Percentiles rank a stretch among this genome's conserved stretches.
Conservation (phyloP, 2,888 invertebrate genomes). For the Plutella xylostella region DNA sequence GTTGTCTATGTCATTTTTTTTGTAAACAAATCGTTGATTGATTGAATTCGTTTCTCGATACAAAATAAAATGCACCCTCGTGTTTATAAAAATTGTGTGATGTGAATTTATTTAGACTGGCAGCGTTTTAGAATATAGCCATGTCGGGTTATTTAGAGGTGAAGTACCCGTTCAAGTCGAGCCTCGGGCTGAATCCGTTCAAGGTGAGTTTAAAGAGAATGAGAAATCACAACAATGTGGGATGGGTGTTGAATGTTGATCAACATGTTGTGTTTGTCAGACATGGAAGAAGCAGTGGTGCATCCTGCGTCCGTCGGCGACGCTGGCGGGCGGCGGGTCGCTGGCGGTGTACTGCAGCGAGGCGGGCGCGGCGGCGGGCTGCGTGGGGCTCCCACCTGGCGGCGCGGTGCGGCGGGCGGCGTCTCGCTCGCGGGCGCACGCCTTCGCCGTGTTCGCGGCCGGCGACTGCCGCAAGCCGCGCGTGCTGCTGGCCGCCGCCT, state of each 20-base stretch:
- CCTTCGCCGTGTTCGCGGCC: conserved; percentile 75
- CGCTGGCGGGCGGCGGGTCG: conserved; percentile 62
- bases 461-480: conserved; percentile 71
- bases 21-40: conserved; percentile 5
- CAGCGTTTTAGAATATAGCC: conserved; percentile 11
- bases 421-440: conserved; percentile 75
- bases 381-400: conserved; percentile 68
- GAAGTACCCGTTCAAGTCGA: conserved; percentile 72
- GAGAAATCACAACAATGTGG: conserved; percentile 20
- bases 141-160: conserved; percentile 74
- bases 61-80: background rate
- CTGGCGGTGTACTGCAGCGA: conserved; percentile 68
- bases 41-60: background rate
- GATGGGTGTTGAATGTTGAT: conserved; percentile 26
- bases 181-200: conserved; percentile 73
- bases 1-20: conserved; percentile 1
- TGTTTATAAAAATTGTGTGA: background rate
- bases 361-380: conserved; percentile 54
- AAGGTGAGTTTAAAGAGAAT: conserved; percentile 54
- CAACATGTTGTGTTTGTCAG: conserved; percentile 41
- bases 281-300: conserved; percentile 77
- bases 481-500: conserved; percentile 73
- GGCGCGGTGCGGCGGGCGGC: conserved; percentile 73
- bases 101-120: background rate
- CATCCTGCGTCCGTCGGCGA: conserved; percentile 68